Conservation (phyloP, 1,140 invertebrate species). For the Drosophila nasuta region DNA sequence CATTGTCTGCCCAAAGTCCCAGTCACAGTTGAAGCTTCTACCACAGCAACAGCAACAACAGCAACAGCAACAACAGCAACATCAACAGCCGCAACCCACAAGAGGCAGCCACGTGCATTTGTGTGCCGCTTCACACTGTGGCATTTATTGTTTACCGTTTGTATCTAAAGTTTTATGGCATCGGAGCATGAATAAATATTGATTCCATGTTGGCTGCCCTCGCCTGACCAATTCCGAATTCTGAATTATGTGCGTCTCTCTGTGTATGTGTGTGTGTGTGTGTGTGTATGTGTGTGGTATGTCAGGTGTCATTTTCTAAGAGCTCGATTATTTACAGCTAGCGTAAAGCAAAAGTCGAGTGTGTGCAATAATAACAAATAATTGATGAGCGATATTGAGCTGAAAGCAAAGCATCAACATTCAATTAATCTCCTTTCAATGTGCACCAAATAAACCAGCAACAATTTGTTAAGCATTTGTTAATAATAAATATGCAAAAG, state of each 20-base stretch:
- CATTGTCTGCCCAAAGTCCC: slow-evolving; percentile 13
- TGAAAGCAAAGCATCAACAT: not conserved
- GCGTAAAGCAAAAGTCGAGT: not conserved
- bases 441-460: no score
- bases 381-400: not conserved
- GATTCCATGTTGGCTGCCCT: slow-evolving; percentile 34
- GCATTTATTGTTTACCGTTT: slow-evolving; percentile 60
- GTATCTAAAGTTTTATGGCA: slow-evolving; percentile 49
- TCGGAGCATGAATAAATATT: slow-evolving; percentile 52
- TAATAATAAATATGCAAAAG: no score
- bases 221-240: not conserved
- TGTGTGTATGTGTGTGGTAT: no score
- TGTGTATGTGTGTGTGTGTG: no score
- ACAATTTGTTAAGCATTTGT: no score
- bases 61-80: not conserved
- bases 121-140: slow-evolving; percentile 42
- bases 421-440: not conserved
- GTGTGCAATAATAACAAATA: not conserved
- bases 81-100: slow-evolving; percentile 11
- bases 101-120: slow-evolving; percentile 14
- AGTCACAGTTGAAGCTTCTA: slow-evolving; percentile 6
- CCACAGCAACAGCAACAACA: slow-evolving; percentile 8
- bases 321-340: slow-evolving; percentile 4
- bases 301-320: slow-evolving; percentile 1
- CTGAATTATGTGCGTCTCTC: no score